Conservation (phyloP, 2,797 vertebrate species). For the Rhinella marina region DNA sequence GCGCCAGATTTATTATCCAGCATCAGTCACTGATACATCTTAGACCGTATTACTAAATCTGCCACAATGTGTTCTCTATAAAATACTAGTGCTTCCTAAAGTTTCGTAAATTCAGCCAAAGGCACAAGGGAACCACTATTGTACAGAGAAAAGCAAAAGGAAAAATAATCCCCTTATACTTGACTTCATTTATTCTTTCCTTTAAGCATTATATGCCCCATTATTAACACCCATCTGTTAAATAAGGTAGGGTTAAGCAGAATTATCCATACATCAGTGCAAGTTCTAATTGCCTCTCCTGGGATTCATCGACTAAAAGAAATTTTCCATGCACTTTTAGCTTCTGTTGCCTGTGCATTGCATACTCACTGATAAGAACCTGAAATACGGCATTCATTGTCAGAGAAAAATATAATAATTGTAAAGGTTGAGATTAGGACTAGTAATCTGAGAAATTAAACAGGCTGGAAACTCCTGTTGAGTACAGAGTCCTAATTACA, state of each 20-base stretch:
- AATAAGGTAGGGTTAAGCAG: conserved; percentile 5
- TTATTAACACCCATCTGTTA: conserved; percentile 20
- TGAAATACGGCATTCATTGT: not conserved
- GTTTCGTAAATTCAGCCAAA: not conserved
- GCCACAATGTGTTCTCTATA: not conserved
- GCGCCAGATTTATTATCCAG: too few relatives aligned
- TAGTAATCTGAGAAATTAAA: conserved; percentile 7
- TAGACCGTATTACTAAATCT: too few relatives aligned
- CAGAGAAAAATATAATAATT: conserved; percentile 5
- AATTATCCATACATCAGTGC: conserved; percentile 32
- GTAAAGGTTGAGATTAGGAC: not conserved
- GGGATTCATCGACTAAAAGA: conserved; percentile 30
- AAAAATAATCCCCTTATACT: not conserved
- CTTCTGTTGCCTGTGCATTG: not conserved
- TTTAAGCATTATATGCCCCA: not conserved
- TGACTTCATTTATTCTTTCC: not conserved
- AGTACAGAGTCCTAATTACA: conserved; percentile 39
- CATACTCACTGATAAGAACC: not conserved
- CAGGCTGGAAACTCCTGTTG: not conserved
- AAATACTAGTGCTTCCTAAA: not conserved
- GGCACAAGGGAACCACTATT: not conserved
- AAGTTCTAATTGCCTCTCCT: conserved; percentile 32
- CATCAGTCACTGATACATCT: too few relatives aligned
- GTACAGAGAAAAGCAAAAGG: not conserved
- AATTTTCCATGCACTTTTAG: conserved; percentile 22